Evolutionary conservation across 2,888 invertebrate species (phyloP), one percentile per base, ranked within the genome.

Genomic region (Lamellibrachia satsuma): DNA sequence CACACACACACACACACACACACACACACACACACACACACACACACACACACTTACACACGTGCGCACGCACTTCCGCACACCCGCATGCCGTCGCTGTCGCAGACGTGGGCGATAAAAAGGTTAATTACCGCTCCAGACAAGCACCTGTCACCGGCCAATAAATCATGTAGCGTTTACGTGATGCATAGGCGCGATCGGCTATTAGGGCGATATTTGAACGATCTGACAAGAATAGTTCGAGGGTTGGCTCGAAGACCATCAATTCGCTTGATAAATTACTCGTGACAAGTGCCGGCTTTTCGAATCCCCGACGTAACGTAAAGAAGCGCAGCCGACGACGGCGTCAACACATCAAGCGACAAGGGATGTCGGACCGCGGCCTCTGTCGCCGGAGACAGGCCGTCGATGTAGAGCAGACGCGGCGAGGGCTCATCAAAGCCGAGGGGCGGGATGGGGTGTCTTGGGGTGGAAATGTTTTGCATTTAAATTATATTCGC

Each of bases 371-470:
- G 22, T 6, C 75, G 75, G 75, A 75, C n/a, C 75, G 75, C 22
- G 15, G 22, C n/a, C 22, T 75, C 15, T 75, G 75, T 75, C 75
- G n/a, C 15, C 6, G 75, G 15, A 75, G 75, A 75, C n/a, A 75
- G 75, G 22, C 15, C 6, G 6, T 75, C 22, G 11, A 15, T 75
- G 75, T 75, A 75, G 75, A 75, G 75, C 75, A 75, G 75, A 75
- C 75, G 22, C 15, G 75, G 22, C 22, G 75, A 75, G 75, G 98
- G 95, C 0, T 98, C 97, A 8, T 97, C 97, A 96, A 97, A 97
- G 0, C 97, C 97, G 22, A 97, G 96, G 0, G 97, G 97, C 92
- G 94, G 92, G 92, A 91, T 27, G 93, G 93, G 91, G 22, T 92
- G 27, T 15, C 55, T 55, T 55, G 55, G 55, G 55, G 55, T 55